Evolutionary conservation across 2,113 vertebrate genomes (phyloP), one percentile per base, ranked within the genome.

Genomic region (Eulemur macaco): DNA sequence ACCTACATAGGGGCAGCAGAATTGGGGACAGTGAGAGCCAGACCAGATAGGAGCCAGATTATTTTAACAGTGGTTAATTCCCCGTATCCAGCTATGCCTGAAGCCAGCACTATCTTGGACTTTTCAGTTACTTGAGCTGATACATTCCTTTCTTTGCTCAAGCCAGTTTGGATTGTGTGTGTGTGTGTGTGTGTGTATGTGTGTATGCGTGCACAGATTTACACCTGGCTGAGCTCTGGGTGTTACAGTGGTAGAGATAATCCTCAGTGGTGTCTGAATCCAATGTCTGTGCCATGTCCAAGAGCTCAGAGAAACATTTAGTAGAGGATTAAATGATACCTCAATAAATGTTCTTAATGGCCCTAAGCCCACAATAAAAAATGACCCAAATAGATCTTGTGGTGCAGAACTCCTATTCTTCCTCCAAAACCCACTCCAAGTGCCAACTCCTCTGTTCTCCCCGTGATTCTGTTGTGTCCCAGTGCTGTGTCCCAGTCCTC

Each of bases 361-460:
- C 23, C 34, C 39, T 20, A n/a, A 25, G 20, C 21, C 1, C 74
- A 73, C 37, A 80, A 10, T 56, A 66, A 91, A 34, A 54, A 12
- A 54, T 0, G 0, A 85, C 52, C 9, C 21, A 63, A 52, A 68
- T 66, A n/a, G 39, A 52, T 54, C 47, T 58, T 39, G 34, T 0
- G 86, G 85, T 34, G n/a, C 3, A 42, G 66, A 90, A 82, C 58
- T 85, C 80, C 71, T 58, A 39, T n/a, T 50, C 74, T 80, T 54
- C 87, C 82, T 94, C 92, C 86, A 86, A 89, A 97, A 91, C 83
- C 77, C 56, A 93, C 4, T 12, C 42, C 14, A 13, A 39, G 17
- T 7, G 15, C 56, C 85, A 58, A 17, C 1, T 23, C 54, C 76
- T 76, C 87, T 25, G 4, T 39, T 54, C 58, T 29, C 37, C 77